A percentile compares a stretch with the other conserved stretches of the same genome.
phyloP scores from a whole-genome alignment of 2,113 vertebrate species.

The Manacus vitellinus region DNA sequence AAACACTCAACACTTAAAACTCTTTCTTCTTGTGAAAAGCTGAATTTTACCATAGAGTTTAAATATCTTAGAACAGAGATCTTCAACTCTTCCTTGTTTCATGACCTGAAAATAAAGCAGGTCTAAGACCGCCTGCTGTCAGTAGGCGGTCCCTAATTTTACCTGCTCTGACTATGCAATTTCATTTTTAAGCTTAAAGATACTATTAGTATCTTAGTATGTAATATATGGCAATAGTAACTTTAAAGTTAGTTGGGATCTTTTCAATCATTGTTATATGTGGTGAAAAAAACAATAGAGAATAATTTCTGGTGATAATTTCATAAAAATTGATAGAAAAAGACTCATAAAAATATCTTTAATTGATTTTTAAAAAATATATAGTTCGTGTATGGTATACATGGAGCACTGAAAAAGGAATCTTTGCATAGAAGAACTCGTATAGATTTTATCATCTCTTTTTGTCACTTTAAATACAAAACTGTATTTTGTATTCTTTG shows the following conservation, averaged over 20 bases:
- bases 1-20: not conserved
- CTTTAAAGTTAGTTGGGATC: not conserved
- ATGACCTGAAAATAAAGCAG: not conserved
- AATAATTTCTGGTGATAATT: not conserved
- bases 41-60: not conserved
- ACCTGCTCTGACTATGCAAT: not conserved
- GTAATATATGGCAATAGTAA: not conserved
- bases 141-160: not conserved
- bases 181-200: not conserved
- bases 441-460: not conserved
- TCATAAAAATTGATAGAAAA: not conserved
- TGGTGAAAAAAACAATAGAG: fast-evolving
- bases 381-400: not conserved
- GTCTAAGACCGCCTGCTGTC: not conserved
- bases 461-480: not conserved
- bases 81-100: not conserved
- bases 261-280: not conserved
- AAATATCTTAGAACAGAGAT: not conserved
- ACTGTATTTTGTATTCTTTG: not conserved
- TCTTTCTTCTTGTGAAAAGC: not conserved
- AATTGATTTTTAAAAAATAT: not conserved
- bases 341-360: not conserved
- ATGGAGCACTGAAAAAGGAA: not conserved
- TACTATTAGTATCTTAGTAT: not conserved
- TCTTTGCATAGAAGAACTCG: not conserved